Conservation (phyloP, 2,113 vertebrate species). For the Hemichromis elongatus region DNA sequence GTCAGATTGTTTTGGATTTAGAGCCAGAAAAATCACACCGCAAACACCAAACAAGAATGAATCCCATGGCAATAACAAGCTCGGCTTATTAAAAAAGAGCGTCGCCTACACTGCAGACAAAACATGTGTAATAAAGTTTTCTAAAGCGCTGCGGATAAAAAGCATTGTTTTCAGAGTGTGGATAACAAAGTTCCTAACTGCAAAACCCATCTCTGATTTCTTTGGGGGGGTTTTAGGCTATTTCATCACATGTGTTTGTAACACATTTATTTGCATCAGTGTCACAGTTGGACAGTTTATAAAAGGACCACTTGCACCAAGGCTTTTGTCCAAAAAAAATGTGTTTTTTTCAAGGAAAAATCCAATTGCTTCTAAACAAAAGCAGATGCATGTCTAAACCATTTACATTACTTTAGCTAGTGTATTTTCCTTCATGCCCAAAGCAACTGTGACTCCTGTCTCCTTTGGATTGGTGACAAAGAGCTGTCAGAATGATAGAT, state of each 20-base stretch:
- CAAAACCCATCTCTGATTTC: background rate
- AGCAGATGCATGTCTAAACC: slow-evolving; percentile 30
- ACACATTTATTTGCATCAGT: background rate
- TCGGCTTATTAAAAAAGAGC: background rate
- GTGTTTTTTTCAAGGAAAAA: background rate
- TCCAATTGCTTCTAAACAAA: slow-evolving; percentile 16
- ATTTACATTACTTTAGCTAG: slow-evolving; percentile 29
- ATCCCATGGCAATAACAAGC: background rate
- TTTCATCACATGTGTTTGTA: background rate
- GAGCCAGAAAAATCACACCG: slow-evolving; percentile 2
- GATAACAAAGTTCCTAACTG: background rate
- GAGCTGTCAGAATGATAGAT: slow-evolving; percentile 63
- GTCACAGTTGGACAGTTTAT: background rate
- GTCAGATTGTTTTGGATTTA: slow-evolving; percentile 57
- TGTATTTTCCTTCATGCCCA: slow-evolving; percentile 12
- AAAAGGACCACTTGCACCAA: background rate
- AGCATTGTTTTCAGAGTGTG: background rate
- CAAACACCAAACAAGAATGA: background rate
- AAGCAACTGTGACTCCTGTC: slow-evolving; percentile 33
- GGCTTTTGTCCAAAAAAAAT: background rate
- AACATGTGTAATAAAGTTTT: background rate
- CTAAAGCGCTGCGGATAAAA: background rate
- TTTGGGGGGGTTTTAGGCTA: background rate
- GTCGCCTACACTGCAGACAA: background rate
- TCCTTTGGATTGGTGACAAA: slow-evolving; percentile 51